Base-by-base conservation (phyloP, 2,797 vertebrate species). In the Helostoma temminkii region DNA sequence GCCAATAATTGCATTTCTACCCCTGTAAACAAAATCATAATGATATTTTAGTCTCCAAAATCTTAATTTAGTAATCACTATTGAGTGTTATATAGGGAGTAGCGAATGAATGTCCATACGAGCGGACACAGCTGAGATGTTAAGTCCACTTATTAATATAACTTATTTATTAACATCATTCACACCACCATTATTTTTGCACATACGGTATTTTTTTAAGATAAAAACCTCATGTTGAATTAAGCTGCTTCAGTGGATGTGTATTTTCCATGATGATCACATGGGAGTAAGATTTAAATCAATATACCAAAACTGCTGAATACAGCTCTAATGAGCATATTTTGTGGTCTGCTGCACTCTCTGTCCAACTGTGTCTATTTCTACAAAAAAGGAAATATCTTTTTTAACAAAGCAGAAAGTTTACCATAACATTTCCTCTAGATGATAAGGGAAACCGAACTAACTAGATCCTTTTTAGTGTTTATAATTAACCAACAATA, bases 401-500 rank as follows among this genome's bases (percentile, higher is more conserved):
- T 39, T 62, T 49, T 34, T 6, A n/a, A 8, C 14, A 47, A 48
- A 58, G 24, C 34, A 8, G 32, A 63, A 57, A 55, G 19, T 57
- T 50, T n/a, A 47, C 26, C 8, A 0, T 6, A 14, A 34, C 25
- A 22, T 76, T 72, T 74, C 48, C 6, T 45, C 7, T 32, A 12
- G 7, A 63, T 0, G 34, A 60, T 43, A n/a, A 78, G 71, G 43
- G 22, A 49, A 55, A 52, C n/a, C n/a, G n/a, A n/a, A n/a, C n/a
- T n/a, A n/a, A n/a, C 5, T 1, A 37, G 67, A 48, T 11, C n/a
- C 21, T 52, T 65, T 74, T 60, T 9, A 14, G 12, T n/a, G 19
- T 39, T n/a, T 41, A 46, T 74, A 57, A 80, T 78, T 69, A 74
- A 62, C 52, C 66, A 72, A 63, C 68, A 72, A 30, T 62, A 53